These are phyloP conservation scores for Desoria tigrina DNA, from an alignment of 2,888 invertebrate species.

Conservation along the genomic window DNA sequence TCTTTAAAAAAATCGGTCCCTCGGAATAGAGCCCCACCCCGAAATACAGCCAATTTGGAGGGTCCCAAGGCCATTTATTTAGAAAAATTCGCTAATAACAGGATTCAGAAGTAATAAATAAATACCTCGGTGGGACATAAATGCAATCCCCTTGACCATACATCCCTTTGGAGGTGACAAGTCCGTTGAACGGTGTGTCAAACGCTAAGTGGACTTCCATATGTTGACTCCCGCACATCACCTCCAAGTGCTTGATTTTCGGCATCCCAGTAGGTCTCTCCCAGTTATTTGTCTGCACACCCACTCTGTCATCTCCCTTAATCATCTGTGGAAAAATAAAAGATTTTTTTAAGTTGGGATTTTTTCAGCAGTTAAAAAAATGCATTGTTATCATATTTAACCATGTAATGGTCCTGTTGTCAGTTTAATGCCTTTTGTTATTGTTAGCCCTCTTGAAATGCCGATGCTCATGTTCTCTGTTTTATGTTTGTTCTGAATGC, in stretches of 20 bases:
- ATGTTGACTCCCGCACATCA: slow-evolving; percentile 82
- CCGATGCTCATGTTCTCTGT: too few relatives aligned
- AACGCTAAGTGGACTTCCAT: slow-evolving; percentile 92
- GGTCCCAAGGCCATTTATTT: too few relatives aligned
- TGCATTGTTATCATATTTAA: too few relatives aligned
- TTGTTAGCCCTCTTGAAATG: too few relatives aligned
- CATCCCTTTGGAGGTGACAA: slow-evolving; percentile 76
- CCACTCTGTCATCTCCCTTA: slow-evolving; percentile 32
- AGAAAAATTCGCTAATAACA: not conserved
- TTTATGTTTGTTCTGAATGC: too few relatives aligned
- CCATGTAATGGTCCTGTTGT: too few relatives aligned
- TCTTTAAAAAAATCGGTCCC: too few relatives aligned
- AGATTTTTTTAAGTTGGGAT: not conserved
- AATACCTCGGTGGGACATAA: slow-evolving; percentile 65
- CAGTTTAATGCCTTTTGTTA: too few relatives aligned
- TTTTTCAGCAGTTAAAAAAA: too few relatives aligned
- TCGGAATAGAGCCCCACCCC: too few relatives aligned
- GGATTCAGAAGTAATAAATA: not conserved
- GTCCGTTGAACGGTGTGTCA: slow-evolving; percentile 88
- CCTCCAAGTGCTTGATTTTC: slow-evolving; percentile 84
- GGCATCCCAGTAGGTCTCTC: slow-evolving; percentile 87
- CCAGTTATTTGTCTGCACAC: slow-evolving; percentile 50
- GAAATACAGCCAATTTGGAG: too few relatives aligned
- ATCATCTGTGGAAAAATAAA: not conserved
- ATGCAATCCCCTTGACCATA: slow-evolving; percentile 62